Conservation (phyloP, 2,797 vertebrate species). For the Muscicapa comitata region DNA sequence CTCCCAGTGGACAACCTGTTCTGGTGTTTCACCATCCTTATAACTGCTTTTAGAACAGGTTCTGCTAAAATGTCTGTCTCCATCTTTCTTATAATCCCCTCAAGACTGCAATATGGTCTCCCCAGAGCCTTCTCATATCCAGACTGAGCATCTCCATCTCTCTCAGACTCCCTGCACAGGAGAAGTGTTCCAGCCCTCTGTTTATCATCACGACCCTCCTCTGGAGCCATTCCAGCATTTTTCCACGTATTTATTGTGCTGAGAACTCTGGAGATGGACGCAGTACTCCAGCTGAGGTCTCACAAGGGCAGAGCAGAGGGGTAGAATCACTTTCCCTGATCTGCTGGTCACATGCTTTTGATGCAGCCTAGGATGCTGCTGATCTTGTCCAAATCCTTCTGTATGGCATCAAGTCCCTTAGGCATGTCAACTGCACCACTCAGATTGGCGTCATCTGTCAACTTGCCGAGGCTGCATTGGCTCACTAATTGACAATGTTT, state of each 20-base stretch:
- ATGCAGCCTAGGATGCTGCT: no score
- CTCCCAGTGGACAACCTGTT: not conserved
- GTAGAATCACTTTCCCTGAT: not conserved
- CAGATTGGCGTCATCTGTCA: rapidly evolving
- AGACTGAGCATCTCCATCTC: not conserved
- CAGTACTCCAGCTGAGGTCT: not conserved
- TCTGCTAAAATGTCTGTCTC: not conserved
- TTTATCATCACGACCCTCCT: not conserved
- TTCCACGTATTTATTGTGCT: not conserved
- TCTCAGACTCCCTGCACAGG: not conserved
- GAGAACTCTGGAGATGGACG: not conserved
- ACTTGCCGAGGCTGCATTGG: not conserved
- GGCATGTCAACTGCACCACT: rapidly evolving
- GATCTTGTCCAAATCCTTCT: not conserved
- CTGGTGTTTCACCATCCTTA: not conserved
- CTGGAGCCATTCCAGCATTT: not conserved
- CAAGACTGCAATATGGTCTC: not conserved
- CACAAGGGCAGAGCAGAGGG: not conserved
- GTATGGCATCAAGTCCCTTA: not conserved
- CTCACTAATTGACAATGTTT: not conserved
- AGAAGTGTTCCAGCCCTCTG: not conserved
- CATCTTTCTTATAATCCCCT: not conserved
- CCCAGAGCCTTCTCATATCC: not conserved
- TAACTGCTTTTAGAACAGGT: not conserved
- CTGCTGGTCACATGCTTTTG: not conserved